Base-by-base conservation (phyloP, 2,888 invertebrate genomes). In the Tineola bisselliella region DNA sequence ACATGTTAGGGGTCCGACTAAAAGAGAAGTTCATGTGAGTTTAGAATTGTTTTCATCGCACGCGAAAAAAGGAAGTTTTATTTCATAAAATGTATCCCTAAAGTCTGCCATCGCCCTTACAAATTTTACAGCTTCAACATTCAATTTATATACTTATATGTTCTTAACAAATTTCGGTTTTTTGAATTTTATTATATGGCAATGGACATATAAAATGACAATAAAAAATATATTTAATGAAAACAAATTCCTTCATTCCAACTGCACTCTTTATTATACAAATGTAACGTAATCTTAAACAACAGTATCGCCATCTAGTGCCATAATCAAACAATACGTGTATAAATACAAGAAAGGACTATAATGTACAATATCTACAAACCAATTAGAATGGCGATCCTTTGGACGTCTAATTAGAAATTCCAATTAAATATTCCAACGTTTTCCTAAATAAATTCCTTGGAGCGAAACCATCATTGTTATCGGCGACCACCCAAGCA, bases 391-490 rank as follows among this genome's bases (percentile, higher is more conserved):
- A 65, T 63, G 65, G 66, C 64, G 63, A 66, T 67, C 70, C 69
- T 70, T 74, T 68, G 69, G 48, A 15, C 17, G 48, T 48, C 79
- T 83, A 83, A 84, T 84, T 83, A 81, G 74, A 81, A 82, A 84
- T 86, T 84, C 86, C 84, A 84, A 83, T 84, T 83, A 82, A 81
- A 83, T 83, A 80, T 84, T 82, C 77, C 72, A 72, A 70, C 70
- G 70, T 72, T 73, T 72, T 75, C 75, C 75, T 70, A 25, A 33
- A 60, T 60, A 60, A 60, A 60, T 60, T 60, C 48, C 60, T 48
- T 38, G 12, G 33, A 13, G 56, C 18, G 75, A 72, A 77, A 75
- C 77, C 81, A 81, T 84, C 81, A 81, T 84, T 81, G 81, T 81
- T 84, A 77, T 80, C 75, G 75, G 72, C 69, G 77, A 74, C 76